Percentiles rank a stretch among this genome's conserved stretches.
Evolutionary conservation across 1,140 invertebrate species (phyloP).

Genomic region (Drosophila lacertosa): DNA sequence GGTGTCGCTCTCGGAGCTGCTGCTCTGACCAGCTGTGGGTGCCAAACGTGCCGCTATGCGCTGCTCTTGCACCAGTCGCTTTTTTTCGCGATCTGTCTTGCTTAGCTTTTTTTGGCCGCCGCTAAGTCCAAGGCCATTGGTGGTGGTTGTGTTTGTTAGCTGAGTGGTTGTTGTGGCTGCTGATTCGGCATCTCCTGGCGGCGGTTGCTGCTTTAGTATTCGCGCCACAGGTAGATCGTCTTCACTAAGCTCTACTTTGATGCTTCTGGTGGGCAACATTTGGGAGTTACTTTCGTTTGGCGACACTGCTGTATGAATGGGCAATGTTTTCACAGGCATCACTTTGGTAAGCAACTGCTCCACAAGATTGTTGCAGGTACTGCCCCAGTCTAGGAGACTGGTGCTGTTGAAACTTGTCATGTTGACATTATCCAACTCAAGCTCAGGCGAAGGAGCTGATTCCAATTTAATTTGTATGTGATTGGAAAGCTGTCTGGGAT

Average conservation of each 20-base stretch:
- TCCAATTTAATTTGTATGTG: conserved; percentile 70
- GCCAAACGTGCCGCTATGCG: conserved; percentile 72
- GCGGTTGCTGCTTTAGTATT: conserved; percentile 57
- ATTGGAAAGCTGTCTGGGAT: conserved; percentile 55
- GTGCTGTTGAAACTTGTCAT: conserved; percentile 30
- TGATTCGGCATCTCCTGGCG: conserved; percentile 48
- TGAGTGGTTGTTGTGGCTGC: conserved; percentile 54
- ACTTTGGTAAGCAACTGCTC: conserved; percentile 66
- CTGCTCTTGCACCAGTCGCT: conserved; percentile 71
- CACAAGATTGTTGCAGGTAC: conserved; percentile 78
- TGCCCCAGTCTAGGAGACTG: conserved; percentile 74
- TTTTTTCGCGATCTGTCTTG: conserved; percentile 76
- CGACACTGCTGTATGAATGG: not conserved
- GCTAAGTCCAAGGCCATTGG: conserved; percentile 44
- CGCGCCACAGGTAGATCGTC: conserved; percentile 70
- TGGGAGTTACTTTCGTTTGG: not conserved
- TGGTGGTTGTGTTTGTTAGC: conserved; percentile 42
- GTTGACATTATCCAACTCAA: conserved; percentile 34
- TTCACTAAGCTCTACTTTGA: conserved; percentile 70
- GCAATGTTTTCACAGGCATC: conserved; percentile 1
- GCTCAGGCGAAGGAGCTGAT: conserved; percentile 30
- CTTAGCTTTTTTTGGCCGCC: conserved; percentile 72
- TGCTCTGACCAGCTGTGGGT: conserved; percentile 54
- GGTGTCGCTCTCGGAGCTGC: conserved; percentile 78
- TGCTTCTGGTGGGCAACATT: conserved; percentile 17